Evolutionary conservation across 2,113 vertebrate species (phyloP), one percentile per base, ranked within the genome.

Genomic region (Istiophorus platypterus): DNA sequence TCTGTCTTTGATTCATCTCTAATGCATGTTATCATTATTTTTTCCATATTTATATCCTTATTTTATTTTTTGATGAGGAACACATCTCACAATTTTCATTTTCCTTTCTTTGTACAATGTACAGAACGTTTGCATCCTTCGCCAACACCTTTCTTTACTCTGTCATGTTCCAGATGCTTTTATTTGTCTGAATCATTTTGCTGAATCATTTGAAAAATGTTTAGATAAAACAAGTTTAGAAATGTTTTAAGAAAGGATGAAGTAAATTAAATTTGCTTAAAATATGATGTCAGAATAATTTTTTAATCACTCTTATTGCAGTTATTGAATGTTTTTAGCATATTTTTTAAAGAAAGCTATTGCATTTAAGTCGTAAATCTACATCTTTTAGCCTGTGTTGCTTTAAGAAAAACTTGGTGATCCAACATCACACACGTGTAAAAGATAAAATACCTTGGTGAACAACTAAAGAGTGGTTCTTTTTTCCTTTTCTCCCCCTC

Each of bases 391-490:
- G 68, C 52, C 64, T 73, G 80, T 90, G 89, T 94, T 94, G 92
- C 92, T 89, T 87, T 94, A 94, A 95, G 92, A 92, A 94, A 90
- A 86, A 84, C 89, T 93, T 94, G 89, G 91, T 95, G 93, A 94
- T 92, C 90, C 94, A 93, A 93, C 94, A 92, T 92, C 92, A 89
- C 85, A 92, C 87, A 87, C 85, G 12, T 89, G 86, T 81, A 85
- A 87, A 76, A 52, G 39, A 86, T 86, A 87, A 76, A 51, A 54
- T 82, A 88, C 58, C 15, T 73, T 76, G 78, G 82, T 85, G 73
- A 84, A 83, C 82, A 84, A 94, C 93, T 95, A 95, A 96, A 94
- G 91, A 92, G 86, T 95, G 89, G 92, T 95, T 92, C 82, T 95
- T 88, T 91, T 85, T 90, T 77, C 58, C 90, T 87, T 94, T 86